Conservation (phyloP, 1,140 invertebrate species). For the Caerostris extrusa region DNA sequence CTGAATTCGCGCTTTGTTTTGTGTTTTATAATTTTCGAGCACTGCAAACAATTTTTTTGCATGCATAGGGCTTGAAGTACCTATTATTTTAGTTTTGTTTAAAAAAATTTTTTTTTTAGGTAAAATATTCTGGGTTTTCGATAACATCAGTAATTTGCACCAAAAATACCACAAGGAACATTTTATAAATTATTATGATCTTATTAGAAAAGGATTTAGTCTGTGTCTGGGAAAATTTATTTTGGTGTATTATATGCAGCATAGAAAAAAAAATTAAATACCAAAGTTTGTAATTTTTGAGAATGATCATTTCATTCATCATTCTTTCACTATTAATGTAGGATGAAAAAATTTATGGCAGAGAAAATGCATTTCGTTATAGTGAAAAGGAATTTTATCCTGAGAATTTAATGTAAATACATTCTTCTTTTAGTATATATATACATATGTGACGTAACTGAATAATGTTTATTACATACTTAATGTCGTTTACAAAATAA, state of each 20-base stretch:
- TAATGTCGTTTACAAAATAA: too few relatives aligned
- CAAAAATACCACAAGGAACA: conserved; percentile 24
- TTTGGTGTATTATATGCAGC: not conserved
- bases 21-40: conserved; percentile 43
- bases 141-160: conserved; percentile 50
- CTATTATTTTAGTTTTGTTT: not conserved
- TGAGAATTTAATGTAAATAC: too few relatives aligned
- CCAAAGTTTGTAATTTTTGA: not conserved
- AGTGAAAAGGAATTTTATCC: too few relatives aligned
- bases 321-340: not conserved
- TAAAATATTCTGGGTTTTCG: conserved; percentile 44
- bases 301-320: not conserved
- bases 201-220: not conserved
- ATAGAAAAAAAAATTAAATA: not conserved
- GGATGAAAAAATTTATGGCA: too few relatives aligned
- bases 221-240: not conserved
- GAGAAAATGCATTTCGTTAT: too few relatives aligned
- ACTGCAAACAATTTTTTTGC: conserved; percentile 49
- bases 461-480: too few relatives aligned
- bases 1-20: conserved; percentile 43
- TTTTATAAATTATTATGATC: not conserved
- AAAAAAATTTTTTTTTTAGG: conserved; percentile 11
- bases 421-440: too few relatives aligned
- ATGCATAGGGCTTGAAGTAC: conserved; percentile 13
- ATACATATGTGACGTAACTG: too few relatives aligned